A percentile compares a stretch with the other conserved stretches of the same genome.
Conservation (phyloP, 2,888 invertebrate species). For the Prionchulus punctatus region DNA sequence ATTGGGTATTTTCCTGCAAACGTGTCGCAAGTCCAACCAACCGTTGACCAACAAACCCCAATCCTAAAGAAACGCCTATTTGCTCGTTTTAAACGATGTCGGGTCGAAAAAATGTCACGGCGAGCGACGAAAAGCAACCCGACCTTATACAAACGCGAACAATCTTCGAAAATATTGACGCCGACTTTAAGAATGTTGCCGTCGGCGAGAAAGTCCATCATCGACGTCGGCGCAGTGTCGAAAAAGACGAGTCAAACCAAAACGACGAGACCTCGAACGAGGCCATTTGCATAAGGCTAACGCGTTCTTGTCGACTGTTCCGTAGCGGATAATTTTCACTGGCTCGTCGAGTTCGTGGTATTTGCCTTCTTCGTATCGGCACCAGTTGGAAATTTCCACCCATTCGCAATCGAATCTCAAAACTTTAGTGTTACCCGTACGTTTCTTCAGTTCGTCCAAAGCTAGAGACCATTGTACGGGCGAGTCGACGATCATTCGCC, state of each 20-base stretch:
- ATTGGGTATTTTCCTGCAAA: not conserved
- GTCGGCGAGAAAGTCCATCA: constrained; percentile 48
- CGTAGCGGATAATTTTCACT: too few species aligned
- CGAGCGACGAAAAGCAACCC: not conserved
- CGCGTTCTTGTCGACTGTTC: constrained; percentile 17
- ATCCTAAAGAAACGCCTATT: not conserved
- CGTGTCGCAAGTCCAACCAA: not conserved
- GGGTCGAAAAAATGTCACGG: not conserved
- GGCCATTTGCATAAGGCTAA: constrained; percentile 56
- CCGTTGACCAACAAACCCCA: not conserved
- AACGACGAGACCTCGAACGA: constrained; percentile 52
- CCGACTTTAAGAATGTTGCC: constrained; percentile 56
- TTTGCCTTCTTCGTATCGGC: too few species aligned
- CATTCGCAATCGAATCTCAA: constrained; percentile 2
- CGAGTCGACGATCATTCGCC: too few species aligned
- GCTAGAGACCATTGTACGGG: too few species aligned
- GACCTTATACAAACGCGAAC: not conserved
- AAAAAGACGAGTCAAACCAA: constrained; percentile 50
- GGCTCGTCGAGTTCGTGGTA: too few species aligned
- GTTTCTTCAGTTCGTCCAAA: too few species aligned
- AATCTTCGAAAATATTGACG: constrained; percentile 52
- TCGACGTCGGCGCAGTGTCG: constrained; percentile 44
- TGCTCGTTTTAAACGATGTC: too few species aligned
- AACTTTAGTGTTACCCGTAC: not conserved
- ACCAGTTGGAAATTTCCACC: constrained; percentile 2